Evolutionary conservation across 1,140 invertebrate species (phyloP).

Genomic region (Neodiprion pinetum): DNA sequence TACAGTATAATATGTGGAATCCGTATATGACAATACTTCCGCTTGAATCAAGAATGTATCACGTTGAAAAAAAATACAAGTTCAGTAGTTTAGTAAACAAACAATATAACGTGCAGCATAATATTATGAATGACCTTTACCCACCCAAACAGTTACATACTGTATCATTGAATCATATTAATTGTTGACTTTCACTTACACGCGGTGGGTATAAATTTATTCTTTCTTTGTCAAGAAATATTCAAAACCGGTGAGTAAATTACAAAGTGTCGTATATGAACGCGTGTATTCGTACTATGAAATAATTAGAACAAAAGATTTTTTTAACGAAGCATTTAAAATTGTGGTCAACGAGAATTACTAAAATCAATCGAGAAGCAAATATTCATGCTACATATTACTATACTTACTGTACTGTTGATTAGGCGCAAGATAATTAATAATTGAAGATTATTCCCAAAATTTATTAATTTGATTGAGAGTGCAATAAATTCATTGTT

Average conservation of each 20-base stretch:
- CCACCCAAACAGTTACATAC: neutral
- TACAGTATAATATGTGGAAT: constrained; percentile 30
- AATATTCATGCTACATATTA: neutral
- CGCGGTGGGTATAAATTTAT: neutral
- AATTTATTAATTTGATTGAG: neutral
- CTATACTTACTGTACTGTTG: neutral
- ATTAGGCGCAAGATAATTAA: neutral
- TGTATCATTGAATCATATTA: neutral
- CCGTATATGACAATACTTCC: constrained; percentile 20
- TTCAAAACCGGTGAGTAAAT: too few relatives aligned
- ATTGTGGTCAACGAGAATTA: too few relatives aligned
- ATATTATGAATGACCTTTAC: neutral
- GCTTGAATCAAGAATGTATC: constrained; percentile 2
- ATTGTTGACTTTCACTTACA: neutral
- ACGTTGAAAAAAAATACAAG: neutral
- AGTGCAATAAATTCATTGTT: constrained; percentile 3
- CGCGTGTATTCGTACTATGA: too few relatives aligned
- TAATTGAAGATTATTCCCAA: neutral
- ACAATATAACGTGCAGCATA: neutral
- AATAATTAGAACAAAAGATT: too few relatives aligned
- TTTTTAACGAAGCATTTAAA: too few relatives aligned
- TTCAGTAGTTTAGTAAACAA: constrained; percentile 2
- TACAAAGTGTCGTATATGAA: too few relatives aligned
- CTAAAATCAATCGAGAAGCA: too few relatives aligned
- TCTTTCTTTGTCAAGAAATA: neutral